Conservation (phyloP, 2,797 vertebrate species). For the Tangara arthus region DNA sequence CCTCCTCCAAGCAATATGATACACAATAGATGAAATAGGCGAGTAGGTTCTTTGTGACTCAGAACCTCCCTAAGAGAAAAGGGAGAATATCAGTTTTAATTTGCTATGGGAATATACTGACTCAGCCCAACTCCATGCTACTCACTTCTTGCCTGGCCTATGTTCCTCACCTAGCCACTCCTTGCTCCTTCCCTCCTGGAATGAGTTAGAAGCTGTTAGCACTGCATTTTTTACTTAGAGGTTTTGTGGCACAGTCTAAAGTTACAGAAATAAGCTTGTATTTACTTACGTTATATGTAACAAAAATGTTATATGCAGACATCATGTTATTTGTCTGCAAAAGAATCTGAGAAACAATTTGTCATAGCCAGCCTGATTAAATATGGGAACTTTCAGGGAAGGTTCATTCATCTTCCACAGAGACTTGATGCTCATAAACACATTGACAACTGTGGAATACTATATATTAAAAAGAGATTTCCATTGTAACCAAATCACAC, state of each 20-base stretch:
- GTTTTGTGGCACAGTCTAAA: background rate
- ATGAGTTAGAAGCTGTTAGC: background rate
- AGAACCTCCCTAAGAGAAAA: constrained; percentile 25
- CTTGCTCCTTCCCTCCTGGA: background rate
- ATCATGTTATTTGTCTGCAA: background rate
- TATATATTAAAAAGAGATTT: background rate
- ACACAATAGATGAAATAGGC: constrained; percentile 45
- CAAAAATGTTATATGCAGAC: background rate
- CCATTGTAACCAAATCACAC: background rate
- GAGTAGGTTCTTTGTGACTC: constrained; percentile 60
- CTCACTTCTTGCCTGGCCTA: background rate
- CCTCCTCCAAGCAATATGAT: constrained; percentile 47
- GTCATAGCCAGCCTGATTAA: background rate
- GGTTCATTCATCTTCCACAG: background rate
- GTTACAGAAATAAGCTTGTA: background rate
- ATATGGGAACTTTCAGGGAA: background rate
- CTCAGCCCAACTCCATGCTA: background rate
- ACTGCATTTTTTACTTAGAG: background rate
- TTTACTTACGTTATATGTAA: background rate
- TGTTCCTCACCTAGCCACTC: background rate
- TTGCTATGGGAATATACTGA: background rate
- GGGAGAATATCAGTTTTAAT: constrained; percentile 6
- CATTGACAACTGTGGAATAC: background rate
- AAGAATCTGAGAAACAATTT: background rate
- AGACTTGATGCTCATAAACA: background rate